A percentile compares a stretch with the other conserved stretches of the same genome.
These are phyloP conservation scores for Matsumyia berberina DNA, from an alignment of 2,888 invertebrate genomes.

Conservation along the genomic window DNA sequence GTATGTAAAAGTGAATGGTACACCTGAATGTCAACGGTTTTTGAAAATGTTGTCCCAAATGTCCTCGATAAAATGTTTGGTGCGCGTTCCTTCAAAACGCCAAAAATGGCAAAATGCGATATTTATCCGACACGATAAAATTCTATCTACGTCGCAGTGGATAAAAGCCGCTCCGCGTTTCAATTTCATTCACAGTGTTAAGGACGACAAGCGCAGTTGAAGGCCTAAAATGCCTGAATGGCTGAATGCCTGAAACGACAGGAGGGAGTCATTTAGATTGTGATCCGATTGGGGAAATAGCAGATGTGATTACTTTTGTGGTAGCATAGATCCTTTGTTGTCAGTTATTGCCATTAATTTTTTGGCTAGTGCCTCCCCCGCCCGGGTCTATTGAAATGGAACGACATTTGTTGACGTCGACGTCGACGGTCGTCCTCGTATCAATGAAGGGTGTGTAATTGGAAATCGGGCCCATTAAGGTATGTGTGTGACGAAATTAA, in stretches of 20 bases:
- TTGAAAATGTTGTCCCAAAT: constrained; percentile 21
- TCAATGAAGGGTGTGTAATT: constrained; percentile 52
- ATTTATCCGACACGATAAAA: constrained; percentile 17
- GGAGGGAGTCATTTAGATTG: constrained; percentile 56
- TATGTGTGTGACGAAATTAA: constrained; percentile 66
- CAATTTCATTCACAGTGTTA: constrained; percentile 19
- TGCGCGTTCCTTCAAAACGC: constrained; percentile 14
- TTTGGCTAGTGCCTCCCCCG: constrained; percentile 10
- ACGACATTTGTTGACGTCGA: too few species aligned
- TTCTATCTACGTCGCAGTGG: constrained; percentile 31
- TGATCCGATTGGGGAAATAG: constrained; percentile 49
- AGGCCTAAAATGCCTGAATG: neutral
- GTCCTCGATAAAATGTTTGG: constrained; percentile 50
- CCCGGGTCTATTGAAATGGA: too few species aligned
- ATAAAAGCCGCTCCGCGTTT: constrained; percentile 12
- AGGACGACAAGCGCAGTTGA: neutral
- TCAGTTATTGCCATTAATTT: constrained; percentile 60
- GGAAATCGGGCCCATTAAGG: constrained; percentile 51
- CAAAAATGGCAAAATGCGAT: constrained; percentile 24
- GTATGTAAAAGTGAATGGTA: constrained; percentile 20
- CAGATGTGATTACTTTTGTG: constrained; percentile 61
- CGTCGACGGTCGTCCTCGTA: too few species aligned
- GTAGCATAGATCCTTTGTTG: constrained; percentile 49
- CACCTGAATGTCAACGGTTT: constrained; percentile 9
- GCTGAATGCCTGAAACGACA: neutral